Evolutionary conservation across 2,888 invertebrate species (phyloP), one percentile per base, ranked within the genome.

Genomic region (Holacanthella duospinosa): DNA sequence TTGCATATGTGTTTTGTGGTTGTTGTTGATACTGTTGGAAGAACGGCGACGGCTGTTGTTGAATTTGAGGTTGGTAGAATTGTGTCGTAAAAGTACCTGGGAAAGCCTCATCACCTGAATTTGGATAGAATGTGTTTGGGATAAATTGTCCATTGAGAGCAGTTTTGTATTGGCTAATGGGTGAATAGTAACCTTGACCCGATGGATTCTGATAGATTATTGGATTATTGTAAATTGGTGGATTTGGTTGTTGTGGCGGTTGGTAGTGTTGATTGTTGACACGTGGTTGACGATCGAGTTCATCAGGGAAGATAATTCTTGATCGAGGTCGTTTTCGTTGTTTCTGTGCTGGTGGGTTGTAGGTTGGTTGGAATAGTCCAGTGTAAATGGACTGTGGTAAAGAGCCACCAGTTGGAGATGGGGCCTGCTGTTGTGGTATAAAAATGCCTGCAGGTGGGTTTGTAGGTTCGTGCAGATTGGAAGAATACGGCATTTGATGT

Each of bases 181-280:
- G 73, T n/a, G 70, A 71, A 62, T 68, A 73, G 57, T 73, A 73
- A 4, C 72, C 72, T 16, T 62, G 57, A n/a, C n/a, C n/a, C n/a
- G n/a, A n/a, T 43, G 56, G 63, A 4, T 54, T 27, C 19, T 58
- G 56, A 48, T 57, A 59, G 12, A 43, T 16, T 4, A 59, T 16
- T 26, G 63, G 59, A 26, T 55, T 58, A 12, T 6, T 6, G 19
- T 43, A 26, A 1, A 36, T 29, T 21, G 24, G 21, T 27, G 48
- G 19, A 21, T 21, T 25, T 36, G 25, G 43, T 28, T 12, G 53
- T 54, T 59, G 36, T 44, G 24, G 48, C 19, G 57, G 54, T 28
- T 60, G 64, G 21, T 28, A 36, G 12, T 29, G 58, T 36, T 58
- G 59, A 3, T 44, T 21, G 3, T 21, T 12, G 21, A n/a, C 29